These are phyloP conservation scores for Leucania comma DNA, from an alignment of 2,888 invertebrate species.

Conservation along the genomic window DNA sequence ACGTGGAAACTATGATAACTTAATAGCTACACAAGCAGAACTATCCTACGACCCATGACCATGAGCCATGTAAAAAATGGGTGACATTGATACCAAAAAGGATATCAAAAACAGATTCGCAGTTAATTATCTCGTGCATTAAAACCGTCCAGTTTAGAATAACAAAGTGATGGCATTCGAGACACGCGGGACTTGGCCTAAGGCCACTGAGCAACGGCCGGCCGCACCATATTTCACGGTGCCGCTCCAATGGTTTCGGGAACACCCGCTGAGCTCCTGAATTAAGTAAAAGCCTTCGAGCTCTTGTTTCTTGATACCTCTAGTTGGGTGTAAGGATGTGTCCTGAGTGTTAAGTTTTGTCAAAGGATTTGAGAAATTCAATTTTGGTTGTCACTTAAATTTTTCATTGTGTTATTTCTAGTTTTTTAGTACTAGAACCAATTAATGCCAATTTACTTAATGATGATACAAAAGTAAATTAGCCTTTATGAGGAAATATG, in stretches of 20 bases:
- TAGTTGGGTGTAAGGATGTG: slow-evolving; percentile 79
- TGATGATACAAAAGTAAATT: no score
- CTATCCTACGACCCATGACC: no score
- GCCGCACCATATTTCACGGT: slow-evolving; percentile 89
- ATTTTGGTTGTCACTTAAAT: not conserved
- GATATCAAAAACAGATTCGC: slow-evolving; percentile 56
- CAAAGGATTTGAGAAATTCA: not conserved
- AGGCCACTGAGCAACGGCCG: slow-evolving; percentile 78
- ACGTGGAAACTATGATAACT: no score
- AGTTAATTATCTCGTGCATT: slow-evolving; percentile 72
- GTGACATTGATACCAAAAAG: slow-evolving; percentile 27
- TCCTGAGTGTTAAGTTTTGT: slow-evolving; percentile 56
- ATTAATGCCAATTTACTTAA: no score
- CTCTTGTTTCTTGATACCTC: slow-evolving; percentile 91
- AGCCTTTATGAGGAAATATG: no score
- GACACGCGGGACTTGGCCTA: slow-evolving; percentile 85
- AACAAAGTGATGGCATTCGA: slow-evolving; percentile 81
- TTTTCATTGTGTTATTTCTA: no score
- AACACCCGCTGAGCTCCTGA: slow-evolving; percentile 94
- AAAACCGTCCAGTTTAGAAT: slow-evolving; percentile 69
- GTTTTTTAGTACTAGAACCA: no score
- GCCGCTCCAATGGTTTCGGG: slow-evolving; percentile 86
- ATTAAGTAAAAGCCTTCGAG: slow-evolving; percentile 94
- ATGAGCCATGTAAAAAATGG: not conserved
- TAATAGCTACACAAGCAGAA: no score